Evolutionary conservation across 2,888 invertebrate species (phyloP), one percentile per base, ranked within the genome.

Genomic region (Polietes domitor): DNA sequence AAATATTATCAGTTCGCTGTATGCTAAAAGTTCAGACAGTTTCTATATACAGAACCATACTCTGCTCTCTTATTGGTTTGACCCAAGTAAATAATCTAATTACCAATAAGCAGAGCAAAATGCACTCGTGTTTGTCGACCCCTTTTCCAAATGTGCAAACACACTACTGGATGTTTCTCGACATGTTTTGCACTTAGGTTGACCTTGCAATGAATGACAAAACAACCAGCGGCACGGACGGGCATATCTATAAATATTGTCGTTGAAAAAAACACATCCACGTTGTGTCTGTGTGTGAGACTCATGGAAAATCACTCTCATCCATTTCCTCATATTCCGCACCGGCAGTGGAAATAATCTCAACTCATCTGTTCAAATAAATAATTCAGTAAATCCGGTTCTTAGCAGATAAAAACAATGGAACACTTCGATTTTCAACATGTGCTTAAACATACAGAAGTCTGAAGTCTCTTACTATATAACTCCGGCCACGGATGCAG

Each of bases 191-290:
- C 76, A 82, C 76, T 78, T 78, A 61, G 74, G 61, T 68, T 86
- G 85, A 86, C 86, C 85, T 86, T 85, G 80, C 53, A 76, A 58
- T 85, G 68, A 82, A 84, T 79, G 74, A 77, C 63, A 73, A 58
- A 76, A 75, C 58, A 74, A 63, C 24, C 12, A 28, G 28, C 28
- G 24, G 5, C 19, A 61, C 17, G 28, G 43, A 15, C 43, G 28
- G 41, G 15, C 5, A 58, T 50, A 76, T 50, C 28, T 41, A 43
- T 77, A 47, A n/a, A 50, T 71, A 61, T 72, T 26, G 43, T 71
- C 17, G 61, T 37, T 41, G 26, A 73, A 43, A 37, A 61, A 58
- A 72, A 28, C 17, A 72, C 28, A 43, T 68, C 41, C n/a, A 15
- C 53, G 53, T 65, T 1, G 74, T 55, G 47, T 21, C 37, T 77